phyloP scores from a whole-genome alignment of 1,140 invertebrate species.

The Pentalonia nigronervosa region DNA sequence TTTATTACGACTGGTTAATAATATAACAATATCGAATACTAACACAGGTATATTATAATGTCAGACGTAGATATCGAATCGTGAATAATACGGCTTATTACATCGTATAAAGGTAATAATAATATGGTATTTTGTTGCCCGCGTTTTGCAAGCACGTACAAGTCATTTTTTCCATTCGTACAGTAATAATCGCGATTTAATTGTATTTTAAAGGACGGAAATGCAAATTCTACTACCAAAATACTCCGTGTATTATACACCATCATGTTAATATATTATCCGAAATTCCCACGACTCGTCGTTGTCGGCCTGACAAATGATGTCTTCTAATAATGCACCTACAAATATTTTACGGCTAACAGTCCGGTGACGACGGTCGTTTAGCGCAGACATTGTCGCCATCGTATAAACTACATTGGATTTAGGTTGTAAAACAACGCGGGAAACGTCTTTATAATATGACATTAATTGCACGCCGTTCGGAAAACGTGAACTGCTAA shows the following conservation, averaged over 20 bases:
- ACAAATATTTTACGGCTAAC: not conserved
- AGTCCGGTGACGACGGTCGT: not conserved
- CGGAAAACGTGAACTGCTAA: not conserved
- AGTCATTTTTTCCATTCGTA: too few species aligned
- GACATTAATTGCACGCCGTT: not conserved
- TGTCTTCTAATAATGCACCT: not conserved
- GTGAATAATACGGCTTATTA: not conserved
- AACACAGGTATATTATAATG: too few species aligned
- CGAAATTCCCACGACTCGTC: not conserved
- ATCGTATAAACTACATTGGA: not conserved
- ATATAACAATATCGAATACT: not conserved
- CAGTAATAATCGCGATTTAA: not conserved
- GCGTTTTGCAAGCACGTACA: not conserved
- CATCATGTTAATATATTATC: too few species aligned
- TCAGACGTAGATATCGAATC: not conserved
- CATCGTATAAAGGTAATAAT: not conserved
- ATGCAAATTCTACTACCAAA: not conserved
- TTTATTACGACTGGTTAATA: not conserved
- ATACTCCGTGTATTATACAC: not conserved
- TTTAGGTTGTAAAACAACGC: not conserved
- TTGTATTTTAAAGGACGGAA: not conserved
- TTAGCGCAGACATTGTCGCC: not conserved
- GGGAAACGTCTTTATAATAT: not conserved
- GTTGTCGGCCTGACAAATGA: not conserved
- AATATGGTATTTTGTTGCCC: not conserved